Evolutionary conservation across 2,888 invertebrate species (phyloP).

Genomic region (Erebia aethiops): DNA sequence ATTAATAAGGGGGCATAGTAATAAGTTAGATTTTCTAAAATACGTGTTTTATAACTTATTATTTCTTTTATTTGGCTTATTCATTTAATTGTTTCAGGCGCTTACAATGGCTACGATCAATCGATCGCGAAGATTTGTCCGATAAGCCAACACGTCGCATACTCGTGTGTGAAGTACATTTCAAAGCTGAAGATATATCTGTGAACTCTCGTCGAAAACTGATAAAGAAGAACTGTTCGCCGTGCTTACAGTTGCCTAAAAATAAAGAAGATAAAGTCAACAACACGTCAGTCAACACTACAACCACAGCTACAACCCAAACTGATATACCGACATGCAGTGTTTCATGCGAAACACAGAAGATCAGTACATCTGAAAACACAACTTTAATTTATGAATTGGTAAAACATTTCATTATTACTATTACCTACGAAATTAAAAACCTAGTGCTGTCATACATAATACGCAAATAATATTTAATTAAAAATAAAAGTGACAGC

Average conservation of each 20-base stretch:
- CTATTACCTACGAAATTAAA: too few relatives aligned
- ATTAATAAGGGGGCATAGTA: too few relatives aligned
- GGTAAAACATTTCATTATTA: too few relatives aligned
- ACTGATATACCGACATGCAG: slow-evolving; percentile 4
- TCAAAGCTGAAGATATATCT: slow-evolving; percentile 4
- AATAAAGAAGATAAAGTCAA: slow-evolving; percentile 8
- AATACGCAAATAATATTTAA: too few relatives aligned
- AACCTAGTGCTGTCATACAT: too few relatives aligned
- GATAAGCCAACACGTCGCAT: slow-evolving; percentile 4
- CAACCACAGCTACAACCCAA: slow-evolving; percentile 6
- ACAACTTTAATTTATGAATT: not conserved
- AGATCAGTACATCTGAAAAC: slow-evolving; percentile 4
- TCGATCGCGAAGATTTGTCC: slow-evolving; percentile 8
- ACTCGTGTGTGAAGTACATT: slow-evolving; percentile 7
- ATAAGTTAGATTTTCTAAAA: too few relatives aligned
- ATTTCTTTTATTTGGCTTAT: too few relatives aligned
- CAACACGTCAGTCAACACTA: slow-evolving; percentile 4
- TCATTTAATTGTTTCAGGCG: not conserved
- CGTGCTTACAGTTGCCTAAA: slow-evolving; percentile 6
- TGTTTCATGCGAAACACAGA: slow-evolving; percentile 5
- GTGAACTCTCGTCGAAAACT: slow-evolving; percentile 8
- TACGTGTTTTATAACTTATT: too few relatives aligned
- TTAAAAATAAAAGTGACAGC: too few relatives aligned
- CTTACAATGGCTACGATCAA: slow-evolving; percentile 4
- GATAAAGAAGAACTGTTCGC: slow-evolving; percentile 2